Conservation (phyloP, 2,888 invertebrate genomes). For the Diloba caeruleocephala region DNA sequence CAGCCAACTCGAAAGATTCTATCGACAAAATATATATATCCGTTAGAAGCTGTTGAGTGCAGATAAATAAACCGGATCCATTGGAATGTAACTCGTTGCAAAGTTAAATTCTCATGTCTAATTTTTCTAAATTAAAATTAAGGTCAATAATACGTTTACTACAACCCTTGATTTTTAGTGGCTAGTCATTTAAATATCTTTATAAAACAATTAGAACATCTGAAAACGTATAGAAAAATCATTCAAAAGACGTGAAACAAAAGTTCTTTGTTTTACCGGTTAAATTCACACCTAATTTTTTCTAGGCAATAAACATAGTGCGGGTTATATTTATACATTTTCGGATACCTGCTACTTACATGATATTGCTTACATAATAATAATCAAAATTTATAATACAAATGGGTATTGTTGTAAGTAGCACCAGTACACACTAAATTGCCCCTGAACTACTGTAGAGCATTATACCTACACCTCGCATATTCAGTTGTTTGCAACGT, state of each 20-base stretch:
- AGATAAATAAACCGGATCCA: conserved; percentile 43
- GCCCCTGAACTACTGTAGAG: conserved; percentile 19
- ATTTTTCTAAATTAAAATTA: not conserved
- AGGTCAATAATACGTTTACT: not conserved
- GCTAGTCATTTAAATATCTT: no score
- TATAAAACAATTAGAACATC: no score
- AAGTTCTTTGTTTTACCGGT: no score
- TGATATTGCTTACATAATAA: no score
- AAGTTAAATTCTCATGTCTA: conserved; percentile 13
- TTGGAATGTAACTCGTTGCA: conserved; percentile 28
- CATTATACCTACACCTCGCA: conserved; percentile 9
- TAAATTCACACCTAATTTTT: no score
- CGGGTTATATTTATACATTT: no score
- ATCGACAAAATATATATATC: conserved; percentile 43
- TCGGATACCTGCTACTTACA: no score
- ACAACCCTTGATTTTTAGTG: no score
- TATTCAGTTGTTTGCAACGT: conserved; percentile 22
- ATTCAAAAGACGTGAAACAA: no score
- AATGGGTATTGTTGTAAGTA: conserved; percentile 21
- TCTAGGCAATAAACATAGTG: no score
- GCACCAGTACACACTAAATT: conserved; percentile 35
- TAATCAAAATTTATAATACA: conserved; percentile 28
- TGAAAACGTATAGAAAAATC: no score
- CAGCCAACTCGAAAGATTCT: conserved; percentile 40
- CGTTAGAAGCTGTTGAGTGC: conserved; percentile 43